A percentile compares a stretch with the other conserved stretches of the same genome.
Conservation (phyloP, 2,113 vertebrate species). For the Anser cygnoides region DNA sequence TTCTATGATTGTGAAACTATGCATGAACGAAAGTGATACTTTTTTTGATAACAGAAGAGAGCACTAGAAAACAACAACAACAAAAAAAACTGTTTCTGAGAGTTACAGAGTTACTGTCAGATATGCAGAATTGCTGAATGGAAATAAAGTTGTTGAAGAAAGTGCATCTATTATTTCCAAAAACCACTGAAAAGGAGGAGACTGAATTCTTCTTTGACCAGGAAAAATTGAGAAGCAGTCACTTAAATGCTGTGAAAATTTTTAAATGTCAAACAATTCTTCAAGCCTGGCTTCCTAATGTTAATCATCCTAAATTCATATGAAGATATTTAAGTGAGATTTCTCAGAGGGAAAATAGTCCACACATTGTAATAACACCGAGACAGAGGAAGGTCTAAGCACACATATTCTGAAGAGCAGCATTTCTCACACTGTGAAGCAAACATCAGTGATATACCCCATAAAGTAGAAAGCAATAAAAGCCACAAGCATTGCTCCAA, state of each 20-base stretch:
- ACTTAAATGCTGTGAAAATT: not conserved
- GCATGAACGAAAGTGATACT: not conserved
- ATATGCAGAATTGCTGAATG: not conserved
- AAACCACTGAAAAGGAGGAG: not conserved
- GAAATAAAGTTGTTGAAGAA: not conserved
- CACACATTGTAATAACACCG: not conserved
- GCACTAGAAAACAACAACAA: not conserved
- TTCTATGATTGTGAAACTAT: not conserved
- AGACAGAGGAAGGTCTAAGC: not conserved
- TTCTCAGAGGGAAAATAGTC: not conserved
- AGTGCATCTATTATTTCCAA: not conserved
- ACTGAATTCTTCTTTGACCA: not conserved
- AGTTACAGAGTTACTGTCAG: not conserved
- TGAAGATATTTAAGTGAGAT: not conserved
- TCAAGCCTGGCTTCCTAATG: not conserved
- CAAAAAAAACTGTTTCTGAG: not conserved
- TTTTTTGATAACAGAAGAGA: not conserved
- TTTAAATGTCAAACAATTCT: not conserved
- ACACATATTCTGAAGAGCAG: not conserved
- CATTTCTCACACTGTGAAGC: not conserved
- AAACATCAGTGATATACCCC: not conserved
- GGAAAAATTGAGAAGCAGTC: not conserved
- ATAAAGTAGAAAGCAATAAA: not conserved
- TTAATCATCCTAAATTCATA: not conserved
- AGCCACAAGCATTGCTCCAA: not conserved